These are phyloP conservation scores for Saxicola maurus DNA, from an alignment of 2,797 vertebrate species.

Conservation along the genomic window DNA sequence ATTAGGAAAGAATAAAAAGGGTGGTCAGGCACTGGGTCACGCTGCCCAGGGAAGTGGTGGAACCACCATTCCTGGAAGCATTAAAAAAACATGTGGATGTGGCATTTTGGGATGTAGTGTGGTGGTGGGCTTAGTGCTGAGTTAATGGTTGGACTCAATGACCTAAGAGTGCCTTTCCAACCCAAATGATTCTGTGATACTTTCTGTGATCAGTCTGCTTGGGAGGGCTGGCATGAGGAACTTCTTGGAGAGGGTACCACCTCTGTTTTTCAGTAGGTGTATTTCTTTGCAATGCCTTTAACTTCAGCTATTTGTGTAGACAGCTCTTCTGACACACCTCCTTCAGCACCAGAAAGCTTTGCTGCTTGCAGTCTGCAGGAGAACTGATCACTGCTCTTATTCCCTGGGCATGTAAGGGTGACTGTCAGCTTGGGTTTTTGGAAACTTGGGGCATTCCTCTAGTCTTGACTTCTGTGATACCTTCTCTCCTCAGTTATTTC, in stretches of 20 bases:
- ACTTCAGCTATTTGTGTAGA: not conserved
- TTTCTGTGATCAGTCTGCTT: not conserved
- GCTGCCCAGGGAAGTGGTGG: not conserved
- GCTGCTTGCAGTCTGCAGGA: not conserved
- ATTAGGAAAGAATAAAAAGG: not conserved
- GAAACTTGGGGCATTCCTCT: not conserved
- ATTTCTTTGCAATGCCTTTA: not conserved
- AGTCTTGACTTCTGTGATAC: not conserved
- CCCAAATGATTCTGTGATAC: not conserved
- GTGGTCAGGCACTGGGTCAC: not conserved
- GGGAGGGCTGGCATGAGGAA: not conserved
- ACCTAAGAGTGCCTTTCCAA: not conserved
- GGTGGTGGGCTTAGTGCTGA: not conserved
- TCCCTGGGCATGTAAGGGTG: not conserved
- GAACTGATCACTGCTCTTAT: not conserved
- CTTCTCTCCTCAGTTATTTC: not conserved
- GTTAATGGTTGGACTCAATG: not conserved
- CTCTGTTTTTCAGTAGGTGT: not conserved
- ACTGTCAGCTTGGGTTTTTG: not conserved
- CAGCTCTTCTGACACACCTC: not conserved
- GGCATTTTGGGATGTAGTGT: not conserved
- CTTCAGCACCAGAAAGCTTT: not conserved
- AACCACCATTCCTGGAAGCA: not conserved
- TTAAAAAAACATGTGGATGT: rapidly evolving
- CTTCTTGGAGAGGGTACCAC: not conserved